Conservation (phyloP, 2,888 invertebrate species). For the Diarsia dahlii region DNA sequence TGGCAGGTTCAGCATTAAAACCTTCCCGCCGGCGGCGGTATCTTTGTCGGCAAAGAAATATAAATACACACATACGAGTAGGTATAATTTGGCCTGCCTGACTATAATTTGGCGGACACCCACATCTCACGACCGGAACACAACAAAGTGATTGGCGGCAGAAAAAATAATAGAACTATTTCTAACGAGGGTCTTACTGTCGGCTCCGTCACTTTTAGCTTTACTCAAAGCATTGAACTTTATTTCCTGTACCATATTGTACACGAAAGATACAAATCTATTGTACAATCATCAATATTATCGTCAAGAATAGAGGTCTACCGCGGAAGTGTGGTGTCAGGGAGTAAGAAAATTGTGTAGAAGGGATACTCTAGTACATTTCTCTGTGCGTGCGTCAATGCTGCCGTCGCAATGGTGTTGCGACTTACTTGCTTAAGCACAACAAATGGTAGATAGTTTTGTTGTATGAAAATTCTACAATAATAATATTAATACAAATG, state of each 20-base stretch:
- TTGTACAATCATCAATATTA: conserved; percentile 39
- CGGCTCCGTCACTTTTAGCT: background rate
- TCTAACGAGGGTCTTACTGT: background rate
- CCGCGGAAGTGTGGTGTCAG: conserved; percentile 36
- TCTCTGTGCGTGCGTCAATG: background rate
- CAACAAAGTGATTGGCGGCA: background rate
- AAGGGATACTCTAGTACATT: background rate
- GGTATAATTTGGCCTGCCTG: background rate
- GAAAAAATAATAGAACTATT: background rate
- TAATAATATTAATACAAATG: too few species aligned
- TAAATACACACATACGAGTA: background rate
- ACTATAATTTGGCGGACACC: background rate
- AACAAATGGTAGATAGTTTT: background rate
- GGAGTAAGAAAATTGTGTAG: conserved; percentile 4
- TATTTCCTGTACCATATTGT: conserved; percentile 48
- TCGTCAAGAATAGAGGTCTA: conserved; percentile 43
- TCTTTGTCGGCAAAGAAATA: background rate
- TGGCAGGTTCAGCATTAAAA: background rate
- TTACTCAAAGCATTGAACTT: conserved; percentile 33
- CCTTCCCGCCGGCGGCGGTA: background rate
- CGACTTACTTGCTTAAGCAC: background rate
- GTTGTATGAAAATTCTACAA: too few species aligned
- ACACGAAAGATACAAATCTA: conserved; percentile 38
- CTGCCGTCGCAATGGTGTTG: background rate
- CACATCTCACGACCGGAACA: background rate